Evolutionary conservation across 2,888 invertebrate species (phyloP).

Genomic region (Clanis bilineata): DNA sequence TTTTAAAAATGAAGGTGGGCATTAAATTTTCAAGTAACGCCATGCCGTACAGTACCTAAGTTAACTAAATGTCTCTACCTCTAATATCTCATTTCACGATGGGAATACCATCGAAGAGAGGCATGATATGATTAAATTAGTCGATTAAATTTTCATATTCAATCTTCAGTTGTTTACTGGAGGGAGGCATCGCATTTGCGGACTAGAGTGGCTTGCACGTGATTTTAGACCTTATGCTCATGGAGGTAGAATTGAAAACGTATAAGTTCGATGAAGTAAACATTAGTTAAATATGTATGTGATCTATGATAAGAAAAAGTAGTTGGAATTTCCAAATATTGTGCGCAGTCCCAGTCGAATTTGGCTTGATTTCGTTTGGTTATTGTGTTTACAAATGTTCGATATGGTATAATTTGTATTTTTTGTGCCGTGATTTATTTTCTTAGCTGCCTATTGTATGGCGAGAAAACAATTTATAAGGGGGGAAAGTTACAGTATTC

Average conservation of each 20-base stretch:
- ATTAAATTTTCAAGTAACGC: slow-evolving; percentile 21
- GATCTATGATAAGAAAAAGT: slow-evolving; percentile 49
- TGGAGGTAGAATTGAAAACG: slow-evolving; percentile 26
- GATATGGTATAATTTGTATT: neutral
- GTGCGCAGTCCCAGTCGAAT: slow-evolving; percentile 22
- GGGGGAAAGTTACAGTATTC: too few species aligned
- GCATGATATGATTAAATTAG: slow-evolving; percentile 83
- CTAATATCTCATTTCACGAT: slow-evolving; percentile 55
- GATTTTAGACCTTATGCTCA: slow-evolving; percentile 30
- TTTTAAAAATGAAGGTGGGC: neutral
- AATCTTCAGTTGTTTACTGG: slow-evolving; percentile 87
- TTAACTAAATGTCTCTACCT: slow-evolving; percentile 25
- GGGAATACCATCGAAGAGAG: slow-evolving; percentile 23
- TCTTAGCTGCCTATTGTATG: neutral
- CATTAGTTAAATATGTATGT: slow-evolving; percentile 46
- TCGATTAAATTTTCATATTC: slow-evolving; percentile 91
- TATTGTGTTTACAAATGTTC: neutral
- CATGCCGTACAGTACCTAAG: slow-evolving; percentile 35
- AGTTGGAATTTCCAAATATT: slow-evolving; percentile 40
- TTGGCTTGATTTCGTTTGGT: neutral
- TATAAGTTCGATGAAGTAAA: slow-evolving; percentile 16
- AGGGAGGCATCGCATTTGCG: slow-evolving; percentile 66
- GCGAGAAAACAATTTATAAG: too few species aligned
- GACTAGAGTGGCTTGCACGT: slow-evolving; percentile 27
- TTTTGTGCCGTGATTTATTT: neutral